Conservation (phyloP, 2,113 vertebrate species). For the Amblyornis subalaris region DNA sequence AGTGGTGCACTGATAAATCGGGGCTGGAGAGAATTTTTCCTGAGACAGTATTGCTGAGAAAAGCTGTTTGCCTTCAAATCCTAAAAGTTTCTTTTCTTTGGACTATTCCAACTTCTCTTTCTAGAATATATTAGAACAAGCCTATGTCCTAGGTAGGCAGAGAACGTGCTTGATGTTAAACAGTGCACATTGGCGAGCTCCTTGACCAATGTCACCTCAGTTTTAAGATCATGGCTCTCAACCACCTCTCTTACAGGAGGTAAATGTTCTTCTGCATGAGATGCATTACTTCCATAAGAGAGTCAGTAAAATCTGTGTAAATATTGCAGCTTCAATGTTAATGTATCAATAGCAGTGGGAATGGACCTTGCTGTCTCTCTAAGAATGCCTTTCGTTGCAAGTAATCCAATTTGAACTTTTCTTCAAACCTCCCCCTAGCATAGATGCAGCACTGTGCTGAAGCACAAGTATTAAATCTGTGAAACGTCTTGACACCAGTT, state of each 20-base stretch:
- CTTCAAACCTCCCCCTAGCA: neutral
- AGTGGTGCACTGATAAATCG: neutral
- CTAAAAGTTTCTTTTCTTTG: neutral
- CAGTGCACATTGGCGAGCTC: neutral
- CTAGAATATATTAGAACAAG: neutral
- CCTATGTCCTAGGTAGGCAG: neutral
- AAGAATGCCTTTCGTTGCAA: neutral
- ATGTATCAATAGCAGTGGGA: neutral
- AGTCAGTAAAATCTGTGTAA: neutral
- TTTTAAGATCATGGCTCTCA: neutral
- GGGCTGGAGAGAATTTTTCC: slow-evolving; percentile 12
- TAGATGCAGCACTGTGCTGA: neutral
- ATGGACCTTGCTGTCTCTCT: neutral
- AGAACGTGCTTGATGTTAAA: neutral
- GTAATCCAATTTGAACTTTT: neutral
- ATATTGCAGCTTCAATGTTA: neutral
- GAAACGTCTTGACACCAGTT: neutral
- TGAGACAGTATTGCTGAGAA: slow-evolving; percentile 30
- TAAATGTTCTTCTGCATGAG: neutral
- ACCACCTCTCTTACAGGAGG: neutral
- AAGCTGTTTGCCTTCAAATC: slow-evolving; percentile 22
- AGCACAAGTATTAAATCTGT: neutral
- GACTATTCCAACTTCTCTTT: neutral
- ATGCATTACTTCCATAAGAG: neutral
- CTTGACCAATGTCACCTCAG: neutral